Base-by-base conservation (phyloP, 2,113 vertebrate genomes). In the Upupa epops region DNA sequence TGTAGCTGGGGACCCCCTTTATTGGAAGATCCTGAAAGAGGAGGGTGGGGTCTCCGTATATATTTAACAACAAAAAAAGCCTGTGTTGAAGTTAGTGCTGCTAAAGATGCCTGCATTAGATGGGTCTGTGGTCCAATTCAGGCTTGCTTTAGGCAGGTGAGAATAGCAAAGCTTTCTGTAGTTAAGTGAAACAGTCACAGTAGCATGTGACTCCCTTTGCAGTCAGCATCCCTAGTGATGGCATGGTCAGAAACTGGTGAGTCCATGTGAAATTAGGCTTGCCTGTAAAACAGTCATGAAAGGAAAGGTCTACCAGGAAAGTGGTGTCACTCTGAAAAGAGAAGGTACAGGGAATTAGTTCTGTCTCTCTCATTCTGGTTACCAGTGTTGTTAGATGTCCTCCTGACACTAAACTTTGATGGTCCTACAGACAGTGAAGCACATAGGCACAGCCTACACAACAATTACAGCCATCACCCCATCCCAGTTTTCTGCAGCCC, bases 191-290 rank as follows among this genome's bases (percentile, higher is more conserved):
- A 59, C 1, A 3, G 13, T 28, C 52, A 66, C 0, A 4, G 56
- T 18, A 13, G 28, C 56, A 74, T 37, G 48, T 54, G 31, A 46
- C 19, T 51, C 40, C 61, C 21, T 2, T 3, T 45, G 37, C n/a
- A n/a, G 28, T 31, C 32, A 49, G 42, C 3, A 2, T 42, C 14
- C 49, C 45, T 34, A 37, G 36, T 4, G 2, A 37, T 6, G 25
- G 15, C 25, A 64, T 34, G 25, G 13, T n/a, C 48, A 84, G 58
- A n/a, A 84, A 51, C 26, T 56, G n/a, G 17, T 34, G 90, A 93
- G 96, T 65, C 76, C 98, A 97, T 61, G 94, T 49, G 22, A n/a
- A 81, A 65, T 2, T 13, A 36, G 55, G 19, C 37, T 52, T 34
- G 52, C 34, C 46, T 24, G 36, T 19, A 58, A 74, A 70, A 37